Evolutionary conservation across 37 sponge, comb jelly and placozoan genomes (phyloP).

Genomic region (Diacarnus erythraeanus): DNA sequence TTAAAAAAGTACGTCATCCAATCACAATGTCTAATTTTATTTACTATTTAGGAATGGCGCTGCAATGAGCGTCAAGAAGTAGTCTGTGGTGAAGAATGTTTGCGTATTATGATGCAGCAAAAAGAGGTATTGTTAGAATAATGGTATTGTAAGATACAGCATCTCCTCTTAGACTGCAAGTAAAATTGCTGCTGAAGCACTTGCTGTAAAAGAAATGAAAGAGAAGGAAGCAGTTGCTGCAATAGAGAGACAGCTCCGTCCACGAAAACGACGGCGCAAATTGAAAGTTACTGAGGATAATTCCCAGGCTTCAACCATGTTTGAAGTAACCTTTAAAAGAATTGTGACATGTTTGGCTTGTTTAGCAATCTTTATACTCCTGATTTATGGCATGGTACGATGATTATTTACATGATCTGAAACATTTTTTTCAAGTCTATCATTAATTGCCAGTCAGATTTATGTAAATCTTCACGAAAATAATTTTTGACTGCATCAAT

Average conservation of each 20-base stretch:
- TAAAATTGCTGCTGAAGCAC: slow-evolving; percentile 2
- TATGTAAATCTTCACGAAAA: slow-evolving; percentile 91
- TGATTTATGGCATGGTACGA: too few species aligned
- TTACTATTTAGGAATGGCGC: slow-evolving; percentile 36
- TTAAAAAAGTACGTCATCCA: slow-evolving; percentile 73
- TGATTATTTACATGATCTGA: slow-evolving; percentile 52
- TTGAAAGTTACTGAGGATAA: neutral
- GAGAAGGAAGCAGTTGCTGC: slow-evolving; percentile 45
- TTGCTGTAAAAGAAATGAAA: slow-evolving; percentile 5
- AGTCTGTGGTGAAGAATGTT: slow-evolving; percentile 57
- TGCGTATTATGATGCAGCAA: slow-evolving; percentile 12
- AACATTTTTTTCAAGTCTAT: slow-evolving; percentile 92
- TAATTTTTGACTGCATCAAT: slow-evolving; percentile 98
- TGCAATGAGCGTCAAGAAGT: slow-evolving; percentile 31
- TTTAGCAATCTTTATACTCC: too few species aligned
- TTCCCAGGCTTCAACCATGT: too few species aligned
- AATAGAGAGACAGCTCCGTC: slow-evolving; percentile 25
- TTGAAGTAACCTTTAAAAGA: too few species aligned
- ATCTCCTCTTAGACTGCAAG: neutral
- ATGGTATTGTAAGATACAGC: neutral
- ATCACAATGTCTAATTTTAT: neutral
- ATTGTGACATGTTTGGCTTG: too few species aligned
- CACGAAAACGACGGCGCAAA: slow-evolving; percentile 13
- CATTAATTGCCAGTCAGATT: slow-evolving; percentile 93
- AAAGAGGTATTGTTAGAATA: slow-evolving; percentile 24